Percentiles rank a stretch among this genome's conserved stretches.
These are phyloP conservation scores for Cryptoprocta ferox DNA, from an alignment of 2,797 vertebrate species.

Conservation along the genomic window DNA sequence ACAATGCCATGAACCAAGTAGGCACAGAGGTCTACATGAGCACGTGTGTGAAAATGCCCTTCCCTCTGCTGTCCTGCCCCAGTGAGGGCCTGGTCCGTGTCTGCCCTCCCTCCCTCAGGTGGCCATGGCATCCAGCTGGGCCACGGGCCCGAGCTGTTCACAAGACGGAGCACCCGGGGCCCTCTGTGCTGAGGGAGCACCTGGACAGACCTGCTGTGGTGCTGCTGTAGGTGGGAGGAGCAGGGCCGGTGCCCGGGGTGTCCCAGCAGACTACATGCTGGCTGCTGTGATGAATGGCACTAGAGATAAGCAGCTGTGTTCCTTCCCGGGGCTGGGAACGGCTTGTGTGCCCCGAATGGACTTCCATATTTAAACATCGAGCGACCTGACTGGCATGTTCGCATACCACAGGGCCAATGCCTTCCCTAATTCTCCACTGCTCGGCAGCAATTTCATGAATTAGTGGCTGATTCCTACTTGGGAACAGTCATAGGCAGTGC, in stretches of 20 bases:
- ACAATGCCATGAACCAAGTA: not conserved
- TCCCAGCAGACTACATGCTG: not conserved
- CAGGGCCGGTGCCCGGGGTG: not conserved
- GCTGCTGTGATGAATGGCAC: accelerated
- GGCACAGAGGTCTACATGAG: not conserved
- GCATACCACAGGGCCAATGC: not conserved
- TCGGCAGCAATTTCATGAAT: not conserved
- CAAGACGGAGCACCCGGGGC: no score
- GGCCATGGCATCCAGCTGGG: not conserved
- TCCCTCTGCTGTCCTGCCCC: not conserved
- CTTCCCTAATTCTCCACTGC: not conserved
- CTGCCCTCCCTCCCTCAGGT: not conserved
- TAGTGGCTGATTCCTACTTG: not conserved
- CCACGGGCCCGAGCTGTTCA: not conserved
- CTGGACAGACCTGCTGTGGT: not conserved
- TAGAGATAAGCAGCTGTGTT: not conserved
- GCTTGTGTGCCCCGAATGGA: accelerated
- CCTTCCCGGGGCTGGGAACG: not conserved
- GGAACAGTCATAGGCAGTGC: not conserved
- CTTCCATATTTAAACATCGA: not conserved
- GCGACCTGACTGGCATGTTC: not conserved
- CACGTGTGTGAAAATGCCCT: accelerated
- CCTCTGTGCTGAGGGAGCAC: not conserved
- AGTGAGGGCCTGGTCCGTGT: not conserved
- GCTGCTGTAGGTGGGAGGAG: not conserved